Conservation (phyloP, 2,888 invertebrate species). For the Zaprionus bogoriensis region DNA sequence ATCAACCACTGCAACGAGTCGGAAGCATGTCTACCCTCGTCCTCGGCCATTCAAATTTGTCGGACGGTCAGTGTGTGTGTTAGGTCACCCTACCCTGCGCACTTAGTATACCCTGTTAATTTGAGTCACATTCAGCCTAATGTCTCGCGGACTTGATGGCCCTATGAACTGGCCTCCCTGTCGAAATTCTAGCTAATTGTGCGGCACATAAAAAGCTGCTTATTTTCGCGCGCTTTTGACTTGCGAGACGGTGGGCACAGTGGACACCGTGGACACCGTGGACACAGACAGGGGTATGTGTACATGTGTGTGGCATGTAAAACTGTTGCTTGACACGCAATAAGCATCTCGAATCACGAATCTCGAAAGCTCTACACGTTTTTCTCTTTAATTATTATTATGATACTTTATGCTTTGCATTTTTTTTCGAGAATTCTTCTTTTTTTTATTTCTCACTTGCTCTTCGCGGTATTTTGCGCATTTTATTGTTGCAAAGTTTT, state of each 20-base stretch:
- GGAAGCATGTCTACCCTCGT: no score
- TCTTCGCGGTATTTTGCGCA: slow-evolving; percentile 41
- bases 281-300: not conserved
- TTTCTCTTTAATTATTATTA: slow-evolving; percentile 35
- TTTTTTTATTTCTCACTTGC: slow-evolving; percentile 1
- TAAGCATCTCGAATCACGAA: slow-evolving; percentile 9
- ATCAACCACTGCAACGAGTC: no score
- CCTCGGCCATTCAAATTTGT: no score
- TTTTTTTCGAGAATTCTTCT: slow-evolving; percentile 1
- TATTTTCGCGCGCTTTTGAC: not conserved
- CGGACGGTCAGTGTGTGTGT: no score
- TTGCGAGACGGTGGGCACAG: not conserved
- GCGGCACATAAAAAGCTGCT: not conserved
- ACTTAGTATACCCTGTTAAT: not conserved
- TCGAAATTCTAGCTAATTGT: not conserved
- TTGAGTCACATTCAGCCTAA: not conserved
- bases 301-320: not conserved
- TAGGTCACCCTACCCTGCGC: slow-evolving; percentile 2
- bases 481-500: slow-evolving; percentile 59
- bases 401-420: slow-evolving; percentile 26
- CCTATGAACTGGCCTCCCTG: not conserved
- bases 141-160: not conserved
- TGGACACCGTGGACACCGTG: not conserved
- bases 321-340: slow-evolving; percentile 24
- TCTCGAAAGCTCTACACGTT: slow-evolving; percentile 27